Conservation (phyloP, 2,113 vertebrate species). For the Mohoua ochrocephala region DNA sequence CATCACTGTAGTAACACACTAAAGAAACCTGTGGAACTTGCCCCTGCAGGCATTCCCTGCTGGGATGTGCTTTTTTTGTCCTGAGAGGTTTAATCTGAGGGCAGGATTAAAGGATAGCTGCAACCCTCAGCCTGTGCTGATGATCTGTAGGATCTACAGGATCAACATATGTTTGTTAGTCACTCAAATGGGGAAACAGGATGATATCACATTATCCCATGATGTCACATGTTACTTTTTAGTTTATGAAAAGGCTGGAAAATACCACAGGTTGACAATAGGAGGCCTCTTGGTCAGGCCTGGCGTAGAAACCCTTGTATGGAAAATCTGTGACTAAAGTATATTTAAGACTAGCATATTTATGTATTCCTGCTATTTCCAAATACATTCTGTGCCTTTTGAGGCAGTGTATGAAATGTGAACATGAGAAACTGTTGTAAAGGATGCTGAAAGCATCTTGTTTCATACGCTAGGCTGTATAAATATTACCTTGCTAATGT, state of each 20-base stretch:
- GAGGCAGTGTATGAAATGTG: neutral
- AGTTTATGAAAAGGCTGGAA: neutral
- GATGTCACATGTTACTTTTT: neutral
- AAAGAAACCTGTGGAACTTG: neutral
- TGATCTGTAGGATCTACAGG: neutral
- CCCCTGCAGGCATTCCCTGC: neutral
- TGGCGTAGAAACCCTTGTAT: rapidly evolving
- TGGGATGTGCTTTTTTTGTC: neutral
- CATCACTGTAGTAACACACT: neutral
- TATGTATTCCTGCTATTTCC: neutral
- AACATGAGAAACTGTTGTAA: neutral
- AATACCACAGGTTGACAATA: neutral
- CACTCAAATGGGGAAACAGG: neutral
- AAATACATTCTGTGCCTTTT: neutral
- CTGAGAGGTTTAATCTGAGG: neutral
- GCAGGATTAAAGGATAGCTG: neutral
- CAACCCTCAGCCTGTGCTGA: neutral
- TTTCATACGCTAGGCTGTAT: neutral
- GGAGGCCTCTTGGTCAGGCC: neutral
- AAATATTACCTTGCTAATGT: neutral
- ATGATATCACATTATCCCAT: neutral
- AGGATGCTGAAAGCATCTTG: neutral
- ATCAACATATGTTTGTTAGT: neutral
- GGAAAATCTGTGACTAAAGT: neutral
- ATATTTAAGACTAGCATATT: neutral